phyloP scores from a whole-genome alignment of 2,113 vertebrate genomes.

The Chinchilla lanigera region DNA sequence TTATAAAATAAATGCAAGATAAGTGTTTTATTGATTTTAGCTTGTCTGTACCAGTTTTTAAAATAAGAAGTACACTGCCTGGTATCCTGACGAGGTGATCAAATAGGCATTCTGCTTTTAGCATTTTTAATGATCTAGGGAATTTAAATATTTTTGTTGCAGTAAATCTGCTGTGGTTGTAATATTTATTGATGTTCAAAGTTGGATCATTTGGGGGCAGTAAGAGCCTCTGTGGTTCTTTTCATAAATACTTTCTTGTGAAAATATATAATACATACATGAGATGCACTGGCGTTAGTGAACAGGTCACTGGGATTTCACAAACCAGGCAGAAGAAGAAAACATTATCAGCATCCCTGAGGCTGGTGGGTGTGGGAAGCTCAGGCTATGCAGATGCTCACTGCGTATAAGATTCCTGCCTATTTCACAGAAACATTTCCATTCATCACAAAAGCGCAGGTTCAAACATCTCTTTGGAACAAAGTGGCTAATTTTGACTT shows the following conservation, averaged over 20 bases:
- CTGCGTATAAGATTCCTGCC: neutral
- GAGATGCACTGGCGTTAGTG: neutral
- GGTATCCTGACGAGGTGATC: neutral
- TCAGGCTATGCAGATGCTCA: fast-evolving
- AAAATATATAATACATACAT: neutral
- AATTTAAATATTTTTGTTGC: neutral
- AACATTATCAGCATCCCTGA: neutral
- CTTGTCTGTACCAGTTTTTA: neutral
- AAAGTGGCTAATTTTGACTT: neutral
- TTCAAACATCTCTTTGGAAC: neutral
- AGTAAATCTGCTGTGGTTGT: neutral
- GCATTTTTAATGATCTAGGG: neutral
- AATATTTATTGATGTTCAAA: neutral
- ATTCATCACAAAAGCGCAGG: neutral
- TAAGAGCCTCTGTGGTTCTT: neutral
- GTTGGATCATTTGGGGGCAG: neutral
- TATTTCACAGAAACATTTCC: neutral
- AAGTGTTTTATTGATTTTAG: neutral
- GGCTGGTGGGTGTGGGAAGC: too few relatives aligned
- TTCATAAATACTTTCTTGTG: neutral
- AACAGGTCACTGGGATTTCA: neutral
- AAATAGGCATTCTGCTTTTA: neutral
- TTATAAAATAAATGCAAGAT: neutral
- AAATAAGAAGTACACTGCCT: neutral
- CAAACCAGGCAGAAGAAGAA: neutral